Percentiles rank a stretch among this genome's conserved stretches.
phyloP scores from a whole-genome alignment of 1,140 invertebrate genomes.

The Polypedilum vanderplanki region DNA sequence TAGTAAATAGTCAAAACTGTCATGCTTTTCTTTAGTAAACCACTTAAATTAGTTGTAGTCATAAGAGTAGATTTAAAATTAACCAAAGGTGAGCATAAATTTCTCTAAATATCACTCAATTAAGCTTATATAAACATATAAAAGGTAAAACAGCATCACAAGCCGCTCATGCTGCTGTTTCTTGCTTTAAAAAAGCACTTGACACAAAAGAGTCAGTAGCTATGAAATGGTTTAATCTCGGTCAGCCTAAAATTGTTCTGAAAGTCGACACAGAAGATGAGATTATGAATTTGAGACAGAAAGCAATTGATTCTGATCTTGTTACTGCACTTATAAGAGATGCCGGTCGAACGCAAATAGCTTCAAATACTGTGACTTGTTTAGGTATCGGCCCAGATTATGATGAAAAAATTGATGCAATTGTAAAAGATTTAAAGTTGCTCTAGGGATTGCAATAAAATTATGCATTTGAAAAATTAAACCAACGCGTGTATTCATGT shows the following conservation, averaged over 20 bases:
- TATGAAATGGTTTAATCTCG: constrained; percentile 56
- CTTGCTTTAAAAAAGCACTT: constrained; percentile 53
- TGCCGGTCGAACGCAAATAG: constrained; percentile 70
- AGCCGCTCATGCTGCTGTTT: constrained; percentile 69
- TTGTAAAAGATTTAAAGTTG: constrained; percentile 52
- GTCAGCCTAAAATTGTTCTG: constrained; percentile 71
- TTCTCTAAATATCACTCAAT: constrained; percentile 42
- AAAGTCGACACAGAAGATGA: constrained; percentile 49
- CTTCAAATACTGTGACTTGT: constrained; percentile 59
- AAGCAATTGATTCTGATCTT: constrained; percentile 53
- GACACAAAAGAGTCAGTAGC: constrained; percentile 46
- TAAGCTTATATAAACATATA: background rate
- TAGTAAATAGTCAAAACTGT: constrained; percentile 33
- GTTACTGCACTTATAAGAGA: constrained; percentile 59
- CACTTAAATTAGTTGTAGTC: constrained; percentile 64
- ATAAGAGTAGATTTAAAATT: constrained; percentile 70
- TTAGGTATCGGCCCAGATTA: constrained; percentile 69
- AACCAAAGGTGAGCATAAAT: constrained; percentile 74
- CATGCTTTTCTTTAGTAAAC: constrained; percentile 34
- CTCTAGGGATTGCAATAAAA: background rate
- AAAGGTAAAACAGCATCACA: constrained; percentile 78
- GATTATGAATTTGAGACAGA: constrained; percentile 46
- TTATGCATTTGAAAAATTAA: no score
- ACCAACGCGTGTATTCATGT: no score
- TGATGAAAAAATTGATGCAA: constrained; percentile 53